Conservation (phyloP, 2,888 invertebrate species). For the Drosophila recens region DNA sequence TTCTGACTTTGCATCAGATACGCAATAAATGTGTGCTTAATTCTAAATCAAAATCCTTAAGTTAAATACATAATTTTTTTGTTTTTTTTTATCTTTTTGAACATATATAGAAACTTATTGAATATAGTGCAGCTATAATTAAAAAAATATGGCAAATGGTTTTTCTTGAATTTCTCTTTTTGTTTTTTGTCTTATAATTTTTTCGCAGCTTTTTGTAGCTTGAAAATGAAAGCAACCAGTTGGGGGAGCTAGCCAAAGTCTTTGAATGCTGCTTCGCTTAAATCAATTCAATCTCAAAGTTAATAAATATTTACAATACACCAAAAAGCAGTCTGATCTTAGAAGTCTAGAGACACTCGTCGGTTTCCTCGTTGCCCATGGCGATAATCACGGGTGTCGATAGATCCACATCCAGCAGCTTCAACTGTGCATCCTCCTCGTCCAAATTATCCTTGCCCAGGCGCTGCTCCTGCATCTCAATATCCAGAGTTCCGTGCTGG, state of each 20-base stretch:
- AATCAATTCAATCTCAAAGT: conserved; percentile 57
- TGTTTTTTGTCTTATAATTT: conserved; percentile 3
- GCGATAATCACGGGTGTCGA: conserved; percentile 67
- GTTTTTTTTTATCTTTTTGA: conserved; percentile 32
- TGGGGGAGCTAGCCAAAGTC: conserved; percentile 31
- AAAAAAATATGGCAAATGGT: conserved; percentile 71
- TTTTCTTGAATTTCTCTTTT: conserved; percentile 27
- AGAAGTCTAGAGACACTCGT: conserved; percentile 69
- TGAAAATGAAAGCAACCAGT: conserved; percentile 46
- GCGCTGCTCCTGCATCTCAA: conserved; percentile 84
- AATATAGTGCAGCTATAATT: conserved; percentile 55
- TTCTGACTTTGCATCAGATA: conserved; percentile 71
- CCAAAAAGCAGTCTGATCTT: conserved; percentile 24
- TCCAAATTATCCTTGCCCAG: conserved; percentile 82
- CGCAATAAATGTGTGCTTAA: conserved; percentile 56
- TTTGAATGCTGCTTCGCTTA: conserved; percentile 28
- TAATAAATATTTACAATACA: conserved; percentile 70
- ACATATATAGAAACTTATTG: conserved; percentile 51
- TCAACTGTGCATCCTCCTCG: conserved; percentile 81
- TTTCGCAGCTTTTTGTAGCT: conserved; percentile 21
- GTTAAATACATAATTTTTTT: conserved; percentile 47
- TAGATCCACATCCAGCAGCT: conserved; percentile 76
- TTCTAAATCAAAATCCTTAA: conserved; percentile 57
- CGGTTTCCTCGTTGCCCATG: conserved; percentile 72
- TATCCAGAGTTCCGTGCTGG: conserved; percentile 82